phyloP scores from a whole-genome alignment of 2,113 vertebrate species.

The Cheilinus undulatus region DNA sequence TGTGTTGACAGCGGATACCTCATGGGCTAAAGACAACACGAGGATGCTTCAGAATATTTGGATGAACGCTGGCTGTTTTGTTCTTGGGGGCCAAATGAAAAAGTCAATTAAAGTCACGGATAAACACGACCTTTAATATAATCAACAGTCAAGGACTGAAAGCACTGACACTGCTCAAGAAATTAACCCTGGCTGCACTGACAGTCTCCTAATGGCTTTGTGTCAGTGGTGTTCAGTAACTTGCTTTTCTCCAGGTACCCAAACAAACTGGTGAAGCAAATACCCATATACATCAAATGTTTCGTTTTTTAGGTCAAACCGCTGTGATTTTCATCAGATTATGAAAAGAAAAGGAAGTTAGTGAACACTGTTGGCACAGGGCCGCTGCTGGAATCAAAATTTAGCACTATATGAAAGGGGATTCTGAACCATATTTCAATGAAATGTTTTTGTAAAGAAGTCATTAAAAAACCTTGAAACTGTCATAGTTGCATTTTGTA shows the following conservation, averaged over 20 bases:
- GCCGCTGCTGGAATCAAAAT: constrained; percentile 9
- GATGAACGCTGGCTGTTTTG: constrained; percentile 24
- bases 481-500: constrained; percentile 67
- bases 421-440: constrained; percentile 14
- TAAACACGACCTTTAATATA: constrained; percentile 9
- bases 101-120: constrained; percentile 12
- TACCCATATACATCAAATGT: too few relatives aligned
- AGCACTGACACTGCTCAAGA: constrained; percentile 48
- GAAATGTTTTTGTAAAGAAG: constrained; percentile 43
- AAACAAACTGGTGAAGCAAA: not conserved
- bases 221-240: constrained; percentile 26
- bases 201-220: constrained; percentile 25
- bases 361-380: constrained; percentile 5
- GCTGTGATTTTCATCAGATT: not conserved
- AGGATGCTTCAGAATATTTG: not conserved
- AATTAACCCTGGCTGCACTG: constrained; percentile 8
- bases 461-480: constrained; percentile 27
- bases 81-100: not conserved
- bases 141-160: constrained; percentile 23
- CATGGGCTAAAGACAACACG: constrained; percentile 86
- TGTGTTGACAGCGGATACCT: constrained; percentile 91
- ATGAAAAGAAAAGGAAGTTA: constrained; percentile 27
- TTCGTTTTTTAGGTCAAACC: not conserved
- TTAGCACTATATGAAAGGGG: not conserved
- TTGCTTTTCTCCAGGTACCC: constrained; percentile 7